These are phyloP conservation scores for Atta colombica DNA, from an alignment of 1,140 invertebrate species.

Conservation along the genomic window DNA sequence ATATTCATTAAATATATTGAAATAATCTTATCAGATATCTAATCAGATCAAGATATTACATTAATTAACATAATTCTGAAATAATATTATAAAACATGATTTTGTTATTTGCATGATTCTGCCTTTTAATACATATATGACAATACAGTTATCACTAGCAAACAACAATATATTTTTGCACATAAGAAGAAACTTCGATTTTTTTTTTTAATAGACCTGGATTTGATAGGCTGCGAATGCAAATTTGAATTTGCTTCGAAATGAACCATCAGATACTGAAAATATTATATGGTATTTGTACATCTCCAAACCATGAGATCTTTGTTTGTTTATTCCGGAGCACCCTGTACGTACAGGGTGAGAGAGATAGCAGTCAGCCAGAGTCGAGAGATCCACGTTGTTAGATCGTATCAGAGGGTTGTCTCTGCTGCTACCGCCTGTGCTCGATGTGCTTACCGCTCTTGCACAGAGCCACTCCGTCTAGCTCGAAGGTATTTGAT, in stretches of 20 bases:
- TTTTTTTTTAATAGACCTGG: background rate
- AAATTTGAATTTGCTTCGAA: background rate
- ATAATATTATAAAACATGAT: too few relatives aligned
- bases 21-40: background rate
- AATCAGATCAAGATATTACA: background rate
- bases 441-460: conserved; percentile 71
- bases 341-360: conserved; percentile 29
- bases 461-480: conserved; percentile 79
- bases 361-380: conserved; percentile 54
- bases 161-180: background rate
- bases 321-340: background rate
- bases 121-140: too few relatives aligned
- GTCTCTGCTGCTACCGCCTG: conserved; percentile 73
- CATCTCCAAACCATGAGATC: background rate
- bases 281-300: background rate
- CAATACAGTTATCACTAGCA: background rate
- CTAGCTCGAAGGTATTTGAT: conserved; percentile 86
- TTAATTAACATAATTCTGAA: background rate
- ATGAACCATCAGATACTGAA: background rate
- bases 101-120: too few relatives aligned
- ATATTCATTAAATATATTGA: background rate
- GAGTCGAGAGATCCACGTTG: conserved; percentile 70
- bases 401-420: conserved; percentile 75
- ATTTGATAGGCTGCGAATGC: background rate
- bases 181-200: background rate